Evolutionary conservation across 2,113 vertebrate genomes (phyloP), one percentile per base, ranked within the genome.

Genomic region (Colistium nudipinnis): DNA sequence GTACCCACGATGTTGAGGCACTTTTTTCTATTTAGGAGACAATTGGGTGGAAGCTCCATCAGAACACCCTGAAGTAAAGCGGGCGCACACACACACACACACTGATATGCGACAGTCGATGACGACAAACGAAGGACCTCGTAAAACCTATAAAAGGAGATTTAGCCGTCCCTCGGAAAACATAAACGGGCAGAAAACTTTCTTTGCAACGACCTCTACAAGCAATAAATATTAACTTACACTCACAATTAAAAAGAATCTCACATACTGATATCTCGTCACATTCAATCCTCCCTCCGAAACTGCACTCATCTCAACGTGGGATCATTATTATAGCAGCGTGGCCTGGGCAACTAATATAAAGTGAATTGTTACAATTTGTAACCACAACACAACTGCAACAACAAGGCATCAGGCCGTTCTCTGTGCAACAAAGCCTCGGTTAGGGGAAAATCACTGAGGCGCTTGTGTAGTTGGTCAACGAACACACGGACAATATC

Each of bases 321-420:
- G n/a, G n/a, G n/a, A n/a, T n/a, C n/a, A n/a, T 54, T 56, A 70
- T 63, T 52, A 69, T 89, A 92, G 91, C 91, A 92, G 93, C 91
- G 85, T 89, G 75, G 60, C 77, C 54, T 70, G 74, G 82, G 78
- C 76, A 66, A 74, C 81, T 85, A 82, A 85, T 68, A 31, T 74
- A 54, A 52, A 79, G 24, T 63, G 16, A 62, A 69, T 7, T 22
- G 27, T 41, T 45, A 78, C 43, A 62, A 57, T 31, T 47, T 43
- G n/a, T 25, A 65, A 70, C 47, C 60, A 41, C 48, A 41, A 4
- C 39, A 68, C 71, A 64, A 59, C 7, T 59, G 74, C 6, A 70
- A 43, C 20, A n/a, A n/a, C n/a, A n/a, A 45, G 16, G 31, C 27
- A 35, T 69, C 39, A 14, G 70, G 70, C 54, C 72, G 33, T 16